Base-by-base conservation (phyloP, 1,140 invertebrate species). In the Lasaia peninsularis region DNA sequence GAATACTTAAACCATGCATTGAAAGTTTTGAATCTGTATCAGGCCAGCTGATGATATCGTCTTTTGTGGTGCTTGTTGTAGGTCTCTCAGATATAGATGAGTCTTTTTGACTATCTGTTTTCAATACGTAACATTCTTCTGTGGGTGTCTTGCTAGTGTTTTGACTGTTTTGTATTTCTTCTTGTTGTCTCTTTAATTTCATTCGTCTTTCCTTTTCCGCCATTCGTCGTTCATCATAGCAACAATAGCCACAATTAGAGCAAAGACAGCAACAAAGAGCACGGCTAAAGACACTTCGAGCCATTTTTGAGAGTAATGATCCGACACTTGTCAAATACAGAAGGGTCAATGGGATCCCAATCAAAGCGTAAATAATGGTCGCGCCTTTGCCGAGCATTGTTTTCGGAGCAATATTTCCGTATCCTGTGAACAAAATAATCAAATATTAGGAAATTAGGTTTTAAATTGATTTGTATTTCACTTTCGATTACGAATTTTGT, bases 271-370 rank as follows among this genome's bases (percentile, higher is more conserved):
- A 96, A 83, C 95, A 96, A 32, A 96, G 85, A 1, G 95, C 94
- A 64, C 83, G 92, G 4, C 95, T 94, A 87, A 98, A 98, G 34
- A 97, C 93, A 68, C 95, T 97, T 63, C 96, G 91, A 50, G 98
- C 97, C 72, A 97, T 94, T 70, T 94, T 92, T 12, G 96, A 96
- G 63, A 97, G 87, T 12, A 96, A 92, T 60, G 95, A 95, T 21
- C 95, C 95, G 7, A 96, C 94, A 77, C 94, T 96, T 55, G 95
- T 95, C 33, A 97, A 90, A 83, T 97, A 97, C 12, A 98, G 92
- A 49, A 98, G 91, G 56, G 97, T 98, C 48, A 98, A 83, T 0
- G 97, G 97, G 66, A 98, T 98, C 12, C 97, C 97, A 2, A 98
- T 87, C 31, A 95, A 92, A 3, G 96, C 96, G 80, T 98, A 98